These are phyloP conservation scores for Trematocara nigrifrons DNA, from an alignment of 2,113 vertebrate species.

Conservation along the genomic window DNA sequence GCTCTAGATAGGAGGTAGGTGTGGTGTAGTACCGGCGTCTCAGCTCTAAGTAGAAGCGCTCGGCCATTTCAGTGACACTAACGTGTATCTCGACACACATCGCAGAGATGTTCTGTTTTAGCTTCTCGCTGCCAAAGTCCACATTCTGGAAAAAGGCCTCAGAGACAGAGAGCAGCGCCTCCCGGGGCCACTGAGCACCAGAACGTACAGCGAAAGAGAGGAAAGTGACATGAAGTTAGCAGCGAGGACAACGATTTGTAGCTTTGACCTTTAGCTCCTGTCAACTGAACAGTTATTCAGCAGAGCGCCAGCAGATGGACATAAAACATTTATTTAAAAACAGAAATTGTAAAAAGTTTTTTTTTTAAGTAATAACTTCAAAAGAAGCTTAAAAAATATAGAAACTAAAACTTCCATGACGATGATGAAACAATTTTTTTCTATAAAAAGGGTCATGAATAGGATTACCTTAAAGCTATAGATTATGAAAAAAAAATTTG, in stretches of 20 bases:
- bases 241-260: background rate
- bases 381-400: background rate
- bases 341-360: background rate
- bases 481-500: background rate
- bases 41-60: conserved; percentile 77
- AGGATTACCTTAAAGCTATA: accelerated
- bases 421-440: accelerated
- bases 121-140: conserved; percentile 70
- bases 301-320: background rate
- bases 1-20: conserved; percentile 84
- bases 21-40: conserved; percentile 81
- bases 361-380: background rate
- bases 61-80: conserved; percentile 78
- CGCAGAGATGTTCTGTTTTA: conserved; percentile 75
- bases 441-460: background rate
- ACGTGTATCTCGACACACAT: conserved; percentile 84
- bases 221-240: background rate
- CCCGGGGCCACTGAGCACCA: conserved; percentile 74
- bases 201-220: background rate
- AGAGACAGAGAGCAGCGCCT: conserved; percentile 81
- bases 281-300: background rate
- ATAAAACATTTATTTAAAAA: background rate
- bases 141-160: conserved; percentile 76
- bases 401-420: background rate
- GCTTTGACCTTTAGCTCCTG: background rate